Base-by-base conservation (phyloP, 1,140 invertebrate species). In the Copidosoma floridanum region DNA sequence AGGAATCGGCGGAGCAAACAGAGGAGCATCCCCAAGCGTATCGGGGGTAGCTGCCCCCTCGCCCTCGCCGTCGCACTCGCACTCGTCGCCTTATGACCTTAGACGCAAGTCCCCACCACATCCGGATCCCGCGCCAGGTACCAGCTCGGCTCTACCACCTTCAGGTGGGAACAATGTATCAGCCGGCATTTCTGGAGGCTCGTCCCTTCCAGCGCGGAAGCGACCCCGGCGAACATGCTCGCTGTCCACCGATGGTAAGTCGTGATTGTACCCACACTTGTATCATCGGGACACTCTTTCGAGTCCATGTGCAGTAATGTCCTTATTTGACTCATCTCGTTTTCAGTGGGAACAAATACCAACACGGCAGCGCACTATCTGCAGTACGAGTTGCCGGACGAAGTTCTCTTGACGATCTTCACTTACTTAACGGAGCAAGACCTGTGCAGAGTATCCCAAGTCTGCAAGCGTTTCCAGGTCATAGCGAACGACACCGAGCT, bases 401-500 rank as follows among this genome's bases (percentile, higher is more conserved):
- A 98, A 82, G 94, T 98, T 63, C 81, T 98, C 63, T 84, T 98
- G 47, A 95, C 92, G 63, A 97, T 98, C 74, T 94, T 97, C 76
- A 94, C 91, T 65, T 97, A 96, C 79, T 84, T 97, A 64, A 85
- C 94, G 69, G 95, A 98, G 81, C 89, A 93, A 76, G 95, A 98
- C 79, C 82, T 98, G 61, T 97, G 94, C 79, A 86, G 93, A 58
- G 88, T 95, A 60, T 90, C 92, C 57, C 91, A 96, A 81, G 95
- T 97, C 46, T 98, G 95, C 83, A 95, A 94, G 80, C 85, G 95
- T 65, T 97, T 98, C 79, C 92, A 95, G 76, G 89, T 88, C 16
- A 95, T 98, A 71, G 92, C 93, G 64, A 96, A 95, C 78, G 95
- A 97, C 76, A 93, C 88, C 46, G 94, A 96, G 78, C 80, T 97